These are phyloP conservation scores for Pseudomyrmex concolor DNA, from an alignment of 1,140 invertebrate species.

Conservation along the genomic window DNA sequence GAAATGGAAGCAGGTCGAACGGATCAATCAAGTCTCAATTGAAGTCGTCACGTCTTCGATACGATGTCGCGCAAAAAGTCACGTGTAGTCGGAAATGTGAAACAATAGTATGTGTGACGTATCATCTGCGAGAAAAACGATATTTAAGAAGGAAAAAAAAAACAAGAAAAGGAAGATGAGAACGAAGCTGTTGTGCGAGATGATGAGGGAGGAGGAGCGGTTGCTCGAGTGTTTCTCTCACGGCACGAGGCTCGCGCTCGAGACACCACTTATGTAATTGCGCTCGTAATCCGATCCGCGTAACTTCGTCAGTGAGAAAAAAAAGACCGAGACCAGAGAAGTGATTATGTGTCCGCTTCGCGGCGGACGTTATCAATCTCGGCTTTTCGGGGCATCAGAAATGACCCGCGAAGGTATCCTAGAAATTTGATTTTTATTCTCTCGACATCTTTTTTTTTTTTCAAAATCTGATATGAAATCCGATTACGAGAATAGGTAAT, in stretches of 20 bases:
- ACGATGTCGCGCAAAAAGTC: not conserved
- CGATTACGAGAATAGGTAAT: not conserved
- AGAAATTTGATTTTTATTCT: not conserved
- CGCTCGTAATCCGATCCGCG: conserved; percentile 66
- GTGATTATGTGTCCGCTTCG: not conserved
- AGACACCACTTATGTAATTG: conserved; percentile 69
- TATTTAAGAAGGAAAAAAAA: not conserved
- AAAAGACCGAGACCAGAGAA: conserved; percentile 6
- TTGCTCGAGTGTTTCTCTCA: conserved; percentile 57
- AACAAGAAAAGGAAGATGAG: not conserved
- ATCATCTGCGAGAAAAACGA: conserved; percentile 45
- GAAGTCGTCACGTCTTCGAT: not conserved
- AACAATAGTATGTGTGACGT: conserved; percentile 66
- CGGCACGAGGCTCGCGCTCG: conserved; percentile 50
- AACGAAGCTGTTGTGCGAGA: not conserved
- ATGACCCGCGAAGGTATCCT: not conserved
- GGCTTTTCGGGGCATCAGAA: not conserved
- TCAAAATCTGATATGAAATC: not conserved
- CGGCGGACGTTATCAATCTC: not conserved
- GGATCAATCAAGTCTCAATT: not conserved
- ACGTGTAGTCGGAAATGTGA: conserved; percentile 13
- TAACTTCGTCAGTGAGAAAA: conserved; percentile 65
- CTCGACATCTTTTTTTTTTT: no score
- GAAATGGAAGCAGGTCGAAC: not conserved
- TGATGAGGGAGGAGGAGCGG: conserved; percentile 34